Evolutionary conservation across 2,797 vertebrate species (phyloP), one percentile per base, ranked within the genome.

Genomic region (Pogoniulus pusillus): DNA sequence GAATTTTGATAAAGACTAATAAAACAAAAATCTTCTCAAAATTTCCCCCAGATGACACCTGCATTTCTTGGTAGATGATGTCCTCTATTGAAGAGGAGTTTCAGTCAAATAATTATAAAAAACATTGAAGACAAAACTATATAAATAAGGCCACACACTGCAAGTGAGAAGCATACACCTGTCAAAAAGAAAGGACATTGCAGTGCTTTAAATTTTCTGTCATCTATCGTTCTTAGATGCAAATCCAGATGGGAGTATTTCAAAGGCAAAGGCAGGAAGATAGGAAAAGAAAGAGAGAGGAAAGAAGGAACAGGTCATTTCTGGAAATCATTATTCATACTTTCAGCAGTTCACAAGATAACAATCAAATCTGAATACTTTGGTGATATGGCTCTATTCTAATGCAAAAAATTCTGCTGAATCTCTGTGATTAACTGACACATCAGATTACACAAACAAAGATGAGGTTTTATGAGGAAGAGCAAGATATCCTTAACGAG

Each of bases 31-130:
- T 29, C 80, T 71, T 30, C 3, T 55, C 65, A 79, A 35, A 83
- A 83, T 83, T 85, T 37, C 43, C 60, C 62, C 77, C 70, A 51
- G 68, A 45, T 29, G 66, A 63, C 54, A 65, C 35, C 65, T 59
- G 54, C 85, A 65, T 91, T 93, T 88, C 76, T 74, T 79, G 89
- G 86, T 41, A 81, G 45, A 32, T 54, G 26, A 27, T 70, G 65
- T 60, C 51, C 76, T 89, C 29, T 57, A 87, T 90, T 83, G 58
- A 90, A 81, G 37, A 72, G 51, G 29, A 90, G 77, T 92, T 87
- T 71, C 43, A 76, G 60, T 76, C 17, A 87, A 88, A 59, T 83
- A 76, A 60, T 87, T 86, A 39, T 20, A 37, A 91, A 78, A 62
- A 65, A 49, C n/a, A 47, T 12, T 70, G 37, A 91, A 92, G 90